phyloP scores from a whole-genome alignment of 2,797 vertebrate species.

The Rallus crepitans region DNA sequence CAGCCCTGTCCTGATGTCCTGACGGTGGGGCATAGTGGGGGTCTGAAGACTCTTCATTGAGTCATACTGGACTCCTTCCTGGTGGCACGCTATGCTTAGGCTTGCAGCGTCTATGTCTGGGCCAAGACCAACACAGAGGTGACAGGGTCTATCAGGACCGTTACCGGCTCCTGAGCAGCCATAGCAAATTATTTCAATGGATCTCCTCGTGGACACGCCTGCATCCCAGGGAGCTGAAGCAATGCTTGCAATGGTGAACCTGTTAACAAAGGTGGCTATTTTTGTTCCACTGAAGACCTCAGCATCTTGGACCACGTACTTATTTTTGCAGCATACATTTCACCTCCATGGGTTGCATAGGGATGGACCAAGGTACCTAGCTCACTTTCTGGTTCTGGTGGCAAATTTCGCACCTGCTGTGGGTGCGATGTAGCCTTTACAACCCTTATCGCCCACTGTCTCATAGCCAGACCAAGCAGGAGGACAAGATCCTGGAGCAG shows the following conservation, averaged over 20 bases:
- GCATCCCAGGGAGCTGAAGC: rapidly evolving
- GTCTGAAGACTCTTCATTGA: background rate
- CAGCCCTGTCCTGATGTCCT: background rate
- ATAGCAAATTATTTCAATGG: background rate
- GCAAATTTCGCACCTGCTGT: background rate
- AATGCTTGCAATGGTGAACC: background rate
- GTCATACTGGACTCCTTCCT: background rate
- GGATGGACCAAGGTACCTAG: rapidly evolving
- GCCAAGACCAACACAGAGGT: rapidly evolving
- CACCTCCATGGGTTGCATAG: background rate
- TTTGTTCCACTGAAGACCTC: background rate
- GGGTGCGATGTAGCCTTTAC: background rate
- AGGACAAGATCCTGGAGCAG: background rate
- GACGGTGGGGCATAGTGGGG: rapidly evolving
- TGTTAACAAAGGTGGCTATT: background rate
- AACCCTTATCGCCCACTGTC: background rate
- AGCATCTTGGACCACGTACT: rapidly evolving
- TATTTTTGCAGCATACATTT: background rate
- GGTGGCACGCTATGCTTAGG: rapidly evolving
- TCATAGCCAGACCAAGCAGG: background rate
- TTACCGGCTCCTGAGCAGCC: background rate
- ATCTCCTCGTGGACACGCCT: background rate
- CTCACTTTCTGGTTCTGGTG: background rate
- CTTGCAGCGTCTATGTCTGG: rapidly evolving
- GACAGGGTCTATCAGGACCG: rapidly evolving